Base-by-base conservation (phyloP, 2,797 vertebrate species). In the Psittacula echo region DNA sequence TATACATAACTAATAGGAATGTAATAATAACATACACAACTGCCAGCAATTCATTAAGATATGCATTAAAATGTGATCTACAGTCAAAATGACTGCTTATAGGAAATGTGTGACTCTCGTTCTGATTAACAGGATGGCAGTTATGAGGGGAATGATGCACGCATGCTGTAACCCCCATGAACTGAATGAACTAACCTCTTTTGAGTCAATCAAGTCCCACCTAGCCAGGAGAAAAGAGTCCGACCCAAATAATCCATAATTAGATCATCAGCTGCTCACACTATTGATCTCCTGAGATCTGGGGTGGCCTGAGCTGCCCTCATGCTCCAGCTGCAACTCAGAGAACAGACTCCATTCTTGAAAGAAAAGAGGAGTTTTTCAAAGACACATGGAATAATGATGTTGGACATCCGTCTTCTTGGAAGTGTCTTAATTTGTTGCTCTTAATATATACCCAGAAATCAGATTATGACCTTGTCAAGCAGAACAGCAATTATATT, bases 201-300 rank as follows among this genome's bases (percentile, higher is more conserved):
- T 94, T 44, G 71, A 92, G 81, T 75, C 92, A 84, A 37, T 47
- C 65, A 39, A 89, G 80, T 95, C 88, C 66, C 78, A 87, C 61
- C 62, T 65, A 75, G 64, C 76, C 44, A 75, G 62, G 90, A 96
- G 44, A 94, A 94, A 90, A 93, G 93, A 93, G 87, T 87, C 72
- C 0, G 94, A 94, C 94, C 95, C 94, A 94, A 95, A 96, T 95
- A 93, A 91, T 93, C 90, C 90, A 75, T 54, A 96, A 96, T 95
- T 96, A 96, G 95, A 80, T 80, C 84, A 85, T 72, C 91, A 93
- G 90, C 86, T 96, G 84, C 82, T 95, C 79, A 48, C 84, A 39
- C 42, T 65, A 73, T 48, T 24, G 74, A 80, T 87, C 96, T 94
- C 95, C 68, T 39, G 95, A 64, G 94, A 41, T 67, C 54, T 77